These are phyloP conservation scores for Laticauda colubrina DNA, from an alignment of 2,113 vertebrate species.

Conservation along the genomic window DNA sequence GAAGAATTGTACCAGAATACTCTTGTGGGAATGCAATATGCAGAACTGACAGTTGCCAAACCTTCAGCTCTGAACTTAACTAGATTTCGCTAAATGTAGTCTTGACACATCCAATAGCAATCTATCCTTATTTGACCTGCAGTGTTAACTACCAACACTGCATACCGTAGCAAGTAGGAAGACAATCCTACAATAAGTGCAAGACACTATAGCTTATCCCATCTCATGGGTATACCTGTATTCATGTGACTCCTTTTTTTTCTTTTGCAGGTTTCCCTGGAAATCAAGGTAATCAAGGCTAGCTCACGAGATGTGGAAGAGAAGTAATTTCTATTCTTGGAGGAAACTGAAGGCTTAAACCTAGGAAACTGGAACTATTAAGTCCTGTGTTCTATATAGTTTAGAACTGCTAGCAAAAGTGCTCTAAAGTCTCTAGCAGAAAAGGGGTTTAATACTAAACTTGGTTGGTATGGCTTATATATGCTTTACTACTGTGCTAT, in stretches of 20 bases:
- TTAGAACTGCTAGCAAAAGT: not conserved
- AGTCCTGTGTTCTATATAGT: not conserved
- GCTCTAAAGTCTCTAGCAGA: not conserved
- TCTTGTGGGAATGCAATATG: not conserved
- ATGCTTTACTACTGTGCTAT: not conserved
- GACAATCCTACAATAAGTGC: not conserved
- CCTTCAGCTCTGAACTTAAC: not conserved
- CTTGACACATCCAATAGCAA: not conserved
- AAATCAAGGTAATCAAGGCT: slow-evolving; percentile 76
- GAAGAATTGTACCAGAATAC: not conserved
- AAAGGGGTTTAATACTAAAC: not conserved
- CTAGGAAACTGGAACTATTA: not conserved
- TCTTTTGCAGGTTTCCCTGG: slow-evolving; percentile 79
- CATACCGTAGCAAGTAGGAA: not conserved
- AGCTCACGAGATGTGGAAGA: not conserved
- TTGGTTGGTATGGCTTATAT: not conserved
- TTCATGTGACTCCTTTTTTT: slow-evolving; percentile 23
- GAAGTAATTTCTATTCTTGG: not conserved
- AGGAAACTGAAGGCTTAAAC: not conserved
- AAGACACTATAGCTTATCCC: not conserved
- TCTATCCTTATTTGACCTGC: not conserved
- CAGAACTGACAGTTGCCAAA: not conserved
- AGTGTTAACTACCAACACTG: not conserved
- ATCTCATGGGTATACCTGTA: not conserved
- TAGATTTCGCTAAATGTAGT: not conserved